Conservation (phyloP, 2,113 vertebrate species). For the Oplegnathus fasciatus region DNA sequence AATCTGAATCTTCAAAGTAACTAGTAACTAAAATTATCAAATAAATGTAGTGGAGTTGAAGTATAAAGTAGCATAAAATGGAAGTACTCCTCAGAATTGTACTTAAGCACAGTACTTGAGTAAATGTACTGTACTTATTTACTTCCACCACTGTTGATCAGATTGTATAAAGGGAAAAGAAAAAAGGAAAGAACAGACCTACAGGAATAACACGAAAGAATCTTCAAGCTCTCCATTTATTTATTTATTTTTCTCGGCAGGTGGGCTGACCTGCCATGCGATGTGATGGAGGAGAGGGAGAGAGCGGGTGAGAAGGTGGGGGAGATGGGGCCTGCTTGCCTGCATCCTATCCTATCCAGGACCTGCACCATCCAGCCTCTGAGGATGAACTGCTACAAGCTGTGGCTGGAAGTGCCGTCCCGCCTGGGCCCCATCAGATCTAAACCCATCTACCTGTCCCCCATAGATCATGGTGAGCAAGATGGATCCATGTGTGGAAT, state of each 20-base stretch:
- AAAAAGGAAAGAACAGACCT: not conserved
- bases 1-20: too few species aligned
- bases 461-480: slow-evolving; percentile 90
- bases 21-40: too few species aligned
- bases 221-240: not conserved
- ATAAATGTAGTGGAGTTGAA: too few species aligned
- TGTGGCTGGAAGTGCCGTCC: slow-evolving; percentile 91
- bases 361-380: slow-evolving; percentile 89
- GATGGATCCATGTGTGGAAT: not conserved
- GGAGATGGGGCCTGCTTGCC: slow-evolving; percentile 75
- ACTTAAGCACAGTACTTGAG: too few species aligned
- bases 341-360: slow-evolving; percentile 66
- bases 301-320: slow-evolving; percentile 72
- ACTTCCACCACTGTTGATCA: too few species aligned
- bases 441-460: slow-evolving; percentile 87
- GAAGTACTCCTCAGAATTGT: too few species aligned
- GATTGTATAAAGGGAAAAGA: too few species aligned
- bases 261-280: slow-evolving; percentile 83
- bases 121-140: too few species aligned
- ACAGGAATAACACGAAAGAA: not conserved
- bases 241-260: slow-evolving; percentile 38
- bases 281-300: slow-evolving; percentile 80
- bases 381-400: slow-evolving; percentile 90
- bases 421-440: slow-evolving; percentile 86
- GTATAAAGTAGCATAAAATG: too few species aligned